phyloP scores from a whole-genome alignment of 2,113 vertebrate species.

The Rattus rattus region DNA sequence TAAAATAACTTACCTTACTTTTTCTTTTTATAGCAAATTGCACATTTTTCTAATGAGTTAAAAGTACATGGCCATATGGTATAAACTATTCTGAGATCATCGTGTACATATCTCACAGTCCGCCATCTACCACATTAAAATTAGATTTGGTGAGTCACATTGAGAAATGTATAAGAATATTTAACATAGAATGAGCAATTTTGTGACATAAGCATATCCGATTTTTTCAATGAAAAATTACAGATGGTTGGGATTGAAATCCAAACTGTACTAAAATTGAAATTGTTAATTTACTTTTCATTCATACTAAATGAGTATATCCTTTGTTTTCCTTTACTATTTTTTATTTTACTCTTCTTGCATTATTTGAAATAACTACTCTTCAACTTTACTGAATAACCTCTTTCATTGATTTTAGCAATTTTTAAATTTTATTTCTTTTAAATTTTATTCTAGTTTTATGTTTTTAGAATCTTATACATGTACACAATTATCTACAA shows the following conservation, averaged over 20 bases:
- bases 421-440: neutral
- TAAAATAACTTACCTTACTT: conserved; percentile 9
- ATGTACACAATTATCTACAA: neutral
- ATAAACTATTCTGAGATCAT: neutral
- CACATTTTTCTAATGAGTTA: neutral
- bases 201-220: neutral
- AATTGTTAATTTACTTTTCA: neutral
- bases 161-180: neutral
- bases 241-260: neutral
- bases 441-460: neutral
- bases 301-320: neutral
- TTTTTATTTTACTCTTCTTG: neutral
- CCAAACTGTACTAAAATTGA: neutral
- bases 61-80: neutral
- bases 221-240: conserved; percentile 1
- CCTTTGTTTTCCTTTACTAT: neutral
- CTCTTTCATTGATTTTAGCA: neutral
- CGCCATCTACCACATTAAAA: neutral
- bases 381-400: neutral
- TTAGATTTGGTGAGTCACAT: neutral
- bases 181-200: neutral
- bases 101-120: neutral
- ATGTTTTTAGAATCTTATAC: neutral
- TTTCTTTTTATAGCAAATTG: neutral
- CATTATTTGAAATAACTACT: neutral